A percentile compares a stretch with the other conserved stretches of the same genome.
These are phyloP conservation scores for Hormaphis cornu DNA, from an alignment of 1,140 invertebrate genomes.

Conservation along the genomic window DNA sequence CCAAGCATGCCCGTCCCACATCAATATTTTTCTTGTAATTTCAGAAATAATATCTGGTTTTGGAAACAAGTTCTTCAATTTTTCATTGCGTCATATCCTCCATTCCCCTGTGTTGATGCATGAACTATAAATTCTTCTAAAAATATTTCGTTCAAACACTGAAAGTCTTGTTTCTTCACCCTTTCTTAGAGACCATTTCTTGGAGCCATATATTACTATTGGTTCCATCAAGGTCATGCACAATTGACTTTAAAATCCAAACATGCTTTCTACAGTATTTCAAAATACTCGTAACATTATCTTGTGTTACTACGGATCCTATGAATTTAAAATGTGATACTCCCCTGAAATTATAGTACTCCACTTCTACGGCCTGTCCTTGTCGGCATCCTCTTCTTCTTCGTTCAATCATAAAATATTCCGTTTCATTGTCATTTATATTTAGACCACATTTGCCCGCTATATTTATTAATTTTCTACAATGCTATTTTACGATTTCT, in stretches of 20 bases:
- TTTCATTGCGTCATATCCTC: background rate
- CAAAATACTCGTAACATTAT: background rate
- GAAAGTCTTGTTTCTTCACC: constrained; percentile 12
- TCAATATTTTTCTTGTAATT: background rate
- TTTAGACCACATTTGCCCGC: background rate
- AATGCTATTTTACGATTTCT: background rate
- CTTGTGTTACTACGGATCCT: background rate
- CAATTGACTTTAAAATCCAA: constrained; percentile 1
- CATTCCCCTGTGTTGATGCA: background rate
- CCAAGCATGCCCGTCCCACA: background rate
- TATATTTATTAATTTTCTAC: constrained; percentile 5
- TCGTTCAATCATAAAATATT: background rate
- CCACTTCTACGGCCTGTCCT: background rate
- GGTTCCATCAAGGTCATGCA: constrained; percentile 1
- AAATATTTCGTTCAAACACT: constrained; percentile 23
- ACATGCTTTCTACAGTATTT: background rate
- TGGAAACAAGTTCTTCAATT: background rate
- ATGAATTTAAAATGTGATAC: background rate
- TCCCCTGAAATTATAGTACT: background rate
- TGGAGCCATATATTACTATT: constrained; percentile 20
- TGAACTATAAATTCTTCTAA: constrained; percentile 23
- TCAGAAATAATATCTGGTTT: background rate
- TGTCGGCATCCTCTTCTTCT: background rate
- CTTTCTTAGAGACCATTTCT: constrained; percentile 24
- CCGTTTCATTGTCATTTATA: background rate